phyloP scores from a whole-genome alignment of 2,113 vertebrate genomes.

The Spilogale gracilis region DNA sequence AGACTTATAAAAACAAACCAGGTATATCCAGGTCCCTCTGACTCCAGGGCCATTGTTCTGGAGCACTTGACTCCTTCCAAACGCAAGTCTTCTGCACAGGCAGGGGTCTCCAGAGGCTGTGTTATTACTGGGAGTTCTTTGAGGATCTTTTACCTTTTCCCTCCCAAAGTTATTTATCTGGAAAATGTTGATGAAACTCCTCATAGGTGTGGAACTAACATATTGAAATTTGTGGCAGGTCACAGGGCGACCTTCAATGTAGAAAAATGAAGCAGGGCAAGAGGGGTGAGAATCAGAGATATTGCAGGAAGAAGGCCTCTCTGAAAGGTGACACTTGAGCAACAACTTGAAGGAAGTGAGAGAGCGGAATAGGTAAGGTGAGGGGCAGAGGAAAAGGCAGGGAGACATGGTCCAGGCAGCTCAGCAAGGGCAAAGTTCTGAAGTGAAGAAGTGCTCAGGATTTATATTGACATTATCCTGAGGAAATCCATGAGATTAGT shows the following conservation, averaged over 20 bases:
- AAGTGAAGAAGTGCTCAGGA: background rate
- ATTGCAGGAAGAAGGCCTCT: background rate
- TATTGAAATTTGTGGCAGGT: background rate
- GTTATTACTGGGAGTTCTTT: background rate
- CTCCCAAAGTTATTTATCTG: constrained; percentile 17
- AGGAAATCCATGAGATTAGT: background rate
- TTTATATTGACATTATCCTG: background rate
- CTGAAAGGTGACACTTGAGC: constrained; percentile 14
- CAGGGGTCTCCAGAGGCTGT: background rate
- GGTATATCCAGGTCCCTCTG: background rate
- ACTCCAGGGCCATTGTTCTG: background rate
- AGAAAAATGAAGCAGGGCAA: constrained; percentile 18
- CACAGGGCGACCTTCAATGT: background rate
- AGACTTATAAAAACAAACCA: constrained; percentile 31
- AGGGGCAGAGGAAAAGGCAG: background rate
- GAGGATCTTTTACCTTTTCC: constrained; percentile 5
- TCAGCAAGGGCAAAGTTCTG: background rate
- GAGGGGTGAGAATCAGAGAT: background rate
- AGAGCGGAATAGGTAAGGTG: background rate
- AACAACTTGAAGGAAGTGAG: background rate
- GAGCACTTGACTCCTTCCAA: background rate
- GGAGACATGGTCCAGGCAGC: background rate
- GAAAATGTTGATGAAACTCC: background rate
- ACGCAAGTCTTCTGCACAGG: background rate
- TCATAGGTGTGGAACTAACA: background rate